phyloP scores from a whole-genome alignment of 2,797 vertebrate species.

The Eulemur mongoz region DNA sequence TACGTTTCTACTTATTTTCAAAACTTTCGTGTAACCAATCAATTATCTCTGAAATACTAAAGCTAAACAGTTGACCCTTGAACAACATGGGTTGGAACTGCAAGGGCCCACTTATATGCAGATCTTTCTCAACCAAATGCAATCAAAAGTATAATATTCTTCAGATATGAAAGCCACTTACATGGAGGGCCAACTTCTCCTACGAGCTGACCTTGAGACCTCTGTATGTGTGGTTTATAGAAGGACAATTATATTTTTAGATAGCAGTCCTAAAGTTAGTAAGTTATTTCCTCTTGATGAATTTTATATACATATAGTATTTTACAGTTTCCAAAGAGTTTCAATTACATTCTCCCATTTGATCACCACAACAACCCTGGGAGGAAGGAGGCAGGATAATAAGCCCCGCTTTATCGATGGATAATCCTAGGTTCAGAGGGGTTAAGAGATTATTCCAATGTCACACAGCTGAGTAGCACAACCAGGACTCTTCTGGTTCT shows the following conservation, averaged over 20 bases:
- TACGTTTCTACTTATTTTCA: not conserved
- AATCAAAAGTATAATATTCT: not conserved
- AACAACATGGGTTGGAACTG: not conserved
- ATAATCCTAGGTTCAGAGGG: not conserved
- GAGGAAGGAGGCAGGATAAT: not conserved
- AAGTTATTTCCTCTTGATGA: constrained; percentile 14
- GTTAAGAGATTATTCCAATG: not conserved
- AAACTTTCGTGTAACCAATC: not conserved
- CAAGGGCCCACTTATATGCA: not conserved
- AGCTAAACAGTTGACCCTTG: not conserved
- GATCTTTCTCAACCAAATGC: not conserved
- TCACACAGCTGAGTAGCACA: not conserved
- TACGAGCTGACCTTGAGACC: too few species aligned
- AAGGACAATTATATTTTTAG: not conserved
- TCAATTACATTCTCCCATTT: not conserved
- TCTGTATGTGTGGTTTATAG: not conserved
- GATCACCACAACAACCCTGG: not conserved
- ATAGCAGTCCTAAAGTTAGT: not conserved
- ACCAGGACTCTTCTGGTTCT: not conserved
- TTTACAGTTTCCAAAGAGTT: not conserved
- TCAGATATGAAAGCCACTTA: not conserved
- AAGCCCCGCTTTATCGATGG: not conserved
- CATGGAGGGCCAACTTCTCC: not conserved
- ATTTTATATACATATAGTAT: not conserved
- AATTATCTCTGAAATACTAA: not conserved